Evolutionary conservation across 2,888 invertebrate genomes (phyloP).

Genomic region (Phrixothrix hirtus): DNA sequence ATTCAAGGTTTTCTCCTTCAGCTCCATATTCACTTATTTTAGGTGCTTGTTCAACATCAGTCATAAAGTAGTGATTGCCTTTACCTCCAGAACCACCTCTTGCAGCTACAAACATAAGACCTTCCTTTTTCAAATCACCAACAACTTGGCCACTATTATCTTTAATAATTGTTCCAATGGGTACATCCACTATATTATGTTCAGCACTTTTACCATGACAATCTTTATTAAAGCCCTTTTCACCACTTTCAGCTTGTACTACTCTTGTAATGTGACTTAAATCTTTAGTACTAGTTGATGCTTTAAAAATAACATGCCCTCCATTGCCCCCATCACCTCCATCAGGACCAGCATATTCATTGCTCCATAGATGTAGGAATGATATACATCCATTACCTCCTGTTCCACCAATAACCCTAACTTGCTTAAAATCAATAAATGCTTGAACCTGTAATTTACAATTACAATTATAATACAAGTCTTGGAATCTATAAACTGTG

Average conservation of each 20-base stretch:
- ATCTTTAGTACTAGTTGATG: constrained; percentile 69
- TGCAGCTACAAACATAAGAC: constrained; percentile 87
- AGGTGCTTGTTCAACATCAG: constrained; percentile 78
- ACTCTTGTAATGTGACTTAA: constrained; percentile 68
- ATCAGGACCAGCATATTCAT: constrained; percentile 91
- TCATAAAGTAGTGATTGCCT: constrained; percentile 90
- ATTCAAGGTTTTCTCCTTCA: constrained; percentile 73
- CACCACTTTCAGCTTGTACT: constrained; percentile 70
- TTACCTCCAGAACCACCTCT: constrained; percentile 95
- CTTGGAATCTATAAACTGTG: no score
- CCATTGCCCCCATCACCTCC: constrained; percentile 97
- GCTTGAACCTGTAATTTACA: constrained; percentile 56
- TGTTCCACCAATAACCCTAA: constrained; percentile 75
- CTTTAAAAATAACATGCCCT: constrained; percentile 88
- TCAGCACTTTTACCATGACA: constrained; percentile 82
- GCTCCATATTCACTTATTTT: constrained; percentile 87
- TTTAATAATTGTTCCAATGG: constrained; percentile 78
- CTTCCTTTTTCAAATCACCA: constrained; percentile 68
- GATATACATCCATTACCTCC: constrained; percentile 94
- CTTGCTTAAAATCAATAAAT: constrained; percentile 69
- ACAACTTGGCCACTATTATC: constrained; percentile 62
- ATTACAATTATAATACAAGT: constrained; percentile 7
- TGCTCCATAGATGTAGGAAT: constrained; percentile 78
- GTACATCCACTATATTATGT: constrained; percentile 75
- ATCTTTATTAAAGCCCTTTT: constrained; percentile 72